Evolutionary conservation across 2,888 invertebrate genomes (phyloP).

Genomic region (Boloria selene): DNA sequence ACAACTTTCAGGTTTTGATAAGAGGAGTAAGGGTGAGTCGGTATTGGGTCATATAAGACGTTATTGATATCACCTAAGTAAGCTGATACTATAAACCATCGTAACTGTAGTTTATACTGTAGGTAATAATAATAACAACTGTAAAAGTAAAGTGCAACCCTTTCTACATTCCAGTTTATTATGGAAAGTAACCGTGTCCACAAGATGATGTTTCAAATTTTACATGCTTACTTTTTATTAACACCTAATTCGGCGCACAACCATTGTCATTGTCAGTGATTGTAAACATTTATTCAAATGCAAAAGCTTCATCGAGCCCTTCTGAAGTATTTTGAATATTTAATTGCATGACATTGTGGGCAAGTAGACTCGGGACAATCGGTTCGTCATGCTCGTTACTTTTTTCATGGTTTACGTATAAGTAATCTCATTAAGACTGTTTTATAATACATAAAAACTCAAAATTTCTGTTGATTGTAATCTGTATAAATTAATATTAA

Average conservation of each 20-base stretch:
- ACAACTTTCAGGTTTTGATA: too few relatives aligned
- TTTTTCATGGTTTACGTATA: neutral
- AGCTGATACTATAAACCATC: too few relatives aligned
- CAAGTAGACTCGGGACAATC: conserved; percentile 48
- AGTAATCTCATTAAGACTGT: conserved; percentile 1
- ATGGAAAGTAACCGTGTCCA: too few relatives aligned
- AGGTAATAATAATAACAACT: too few relatives aligned
- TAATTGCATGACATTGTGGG: conserved; percentile 71
- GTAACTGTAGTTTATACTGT: too few relatives aligned
- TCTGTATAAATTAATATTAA: too few relatives aligned
- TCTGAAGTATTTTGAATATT: conserved; percentile 48
- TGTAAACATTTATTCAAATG: conserved; percentile 56
- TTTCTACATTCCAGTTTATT: too few relatives aligned
- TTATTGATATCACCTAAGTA: too few relatives aligned
- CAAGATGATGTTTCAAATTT: neutral
- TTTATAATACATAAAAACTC: neutral
- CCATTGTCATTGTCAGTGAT: conserved; percentile 47
- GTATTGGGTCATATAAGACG: too few relatives aligned
- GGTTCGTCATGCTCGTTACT: conserved; percentile 52
- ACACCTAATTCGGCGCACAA: conserved; percentile 36
- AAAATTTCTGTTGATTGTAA: too few relatives aligned
- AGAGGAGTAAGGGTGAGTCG: too few relatives aligned
- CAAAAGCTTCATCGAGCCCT: conserved; percentile 35
- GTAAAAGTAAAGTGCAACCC: too few relatives aligned
- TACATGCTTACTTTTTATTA: conserved; percentile 1